These are phyloP conservation scores for Cotesia congregata DNA, from an alignment of 2,888 invertebrate genomes.

Conservation along the genomic window DNA sequence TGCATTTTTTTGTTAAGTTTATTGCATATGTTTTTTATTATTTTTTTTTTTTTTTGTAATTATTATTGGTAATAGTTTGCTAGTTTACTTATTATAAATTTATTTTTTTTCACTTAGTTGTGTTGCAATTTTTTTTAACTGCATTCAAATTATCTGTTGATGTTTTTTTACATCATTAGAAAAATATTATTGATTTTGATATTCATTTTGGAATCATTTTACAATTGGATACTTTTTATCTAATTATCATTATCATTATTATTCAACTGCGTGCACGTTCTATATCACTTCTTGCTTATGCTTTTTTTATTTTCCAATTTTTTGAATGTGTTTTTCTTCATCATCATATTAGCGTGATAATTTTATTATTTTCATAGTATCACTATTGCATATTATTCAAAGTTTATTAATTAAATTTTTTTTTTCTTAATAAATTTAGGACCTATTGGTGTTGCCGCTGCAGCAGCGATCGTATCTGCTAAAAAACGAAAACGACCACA, in stretches of 20 bases:
- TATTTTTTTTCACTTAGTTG: background rate
- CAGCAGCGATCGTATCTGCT: slow-evolving; percentile 95
- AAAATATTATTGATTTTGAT: background rate
- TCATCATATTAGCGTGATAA: slow-evolving; percentile 9
- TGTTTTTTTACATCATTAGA: background rate
- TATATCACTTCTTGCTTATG: slow-evolving; percentile 50
- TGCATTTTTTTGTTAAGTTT: slow-evolving; percentile 25
- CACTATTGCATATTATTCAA: background rate
- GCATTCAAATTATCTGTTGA: background rate
- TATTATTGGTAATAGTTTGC: slow-evolving; percentile 34
- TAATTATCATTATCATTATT: slow-evolving; percentile 11
- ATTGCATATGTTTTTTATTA: slow-evolving; percentile 43
- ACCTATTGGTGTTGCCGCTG: slow-evolving; percentile 96
- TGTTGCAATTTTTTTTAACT: background rate
- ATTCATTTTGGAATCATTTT: background rate
- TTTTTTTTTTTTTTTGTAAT: slow-evolving; percentile 23
- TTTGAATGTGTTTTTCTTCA: slow-evolving; percentile 8
- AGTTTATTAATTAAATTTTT: background rate
- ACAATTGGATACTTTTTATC: slow-evolving; percentile 18
- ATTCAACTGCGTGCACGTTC: slow-evolving; percentile 21
- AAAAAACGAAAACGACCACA: slow-evolving; percentile 96
- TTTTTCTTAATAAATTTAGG: slow-evolving; percentile 71
- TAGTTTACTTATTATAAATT: slow-evolving; percentile 19
- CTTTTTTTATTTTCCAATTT: slow-evolving; percentile 46
- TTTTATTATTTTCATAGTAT: background rate